Evolutionary conservation across 2,113 vertebrate genomes (phyloP).

Genomic region (Brachirus orientalis): DNA sequence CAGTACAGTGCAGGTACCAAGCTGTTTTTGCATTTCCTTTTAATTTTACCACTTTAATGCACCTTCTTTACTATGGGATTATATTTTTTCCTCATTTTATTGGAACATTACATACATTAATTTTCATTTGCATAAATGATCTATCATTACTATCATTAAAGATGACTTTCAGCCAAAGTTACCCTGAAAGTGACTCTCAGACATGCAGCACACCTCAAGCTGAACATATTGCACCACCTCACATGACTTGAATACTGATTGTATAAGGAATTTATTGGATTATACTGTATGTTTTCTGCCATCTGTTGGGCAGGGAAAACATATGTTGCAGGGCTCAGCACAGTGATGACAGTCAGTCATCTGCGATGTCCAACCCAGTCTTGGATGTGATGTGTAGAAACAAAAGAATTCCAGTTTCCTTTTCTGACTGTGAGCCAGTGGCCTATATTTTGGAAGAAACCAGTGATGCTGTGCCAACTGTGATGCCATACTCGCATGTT

Average conservation of each 20-base stretch:
- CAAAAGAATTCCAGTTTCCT: conserved; percentile 49
- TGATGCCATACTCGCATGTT: conserved; percentile 45
- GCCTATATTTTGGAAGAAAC: conserved; percentile 70
- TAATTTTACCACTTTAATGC: background rate
- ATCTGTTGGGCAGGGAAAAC: too few relatives aligned
- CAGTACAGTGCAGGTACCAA: too few relatives aligned
- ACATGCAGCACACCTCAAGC: background rate
- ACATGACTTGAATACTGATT: background rate
- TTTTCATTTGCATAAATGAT: background rate
- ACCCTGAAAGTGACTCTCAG: background rate
- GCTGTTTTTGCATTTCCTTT: too few relatives aligned
- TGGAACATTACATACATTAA: background rate
- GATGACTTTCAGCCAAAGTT: background rate
- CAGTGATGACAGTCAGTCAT: background rate
- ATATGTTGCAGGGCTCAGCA: background rate
- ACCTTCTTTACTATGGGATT: background rate
- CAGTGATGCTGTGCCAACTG: conserved; percentile 70
- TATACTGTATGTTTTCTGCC: background rate
- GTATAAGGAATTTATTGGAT: background rate
- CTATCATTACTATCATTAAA: conserved; percentile 9
- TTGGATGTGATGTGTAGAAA: conserved; percentile 35
- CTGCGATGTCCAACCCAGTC: background rate
- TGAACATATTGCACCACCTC: background rate
- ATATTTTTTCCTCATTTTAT: background rate
- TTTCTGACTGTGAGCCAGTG: conserved; percentile 60